Base-by-base conservation (phyloP, 2,113 vertebrate genomes). In the Cyprinodon tularosa region DNA sequence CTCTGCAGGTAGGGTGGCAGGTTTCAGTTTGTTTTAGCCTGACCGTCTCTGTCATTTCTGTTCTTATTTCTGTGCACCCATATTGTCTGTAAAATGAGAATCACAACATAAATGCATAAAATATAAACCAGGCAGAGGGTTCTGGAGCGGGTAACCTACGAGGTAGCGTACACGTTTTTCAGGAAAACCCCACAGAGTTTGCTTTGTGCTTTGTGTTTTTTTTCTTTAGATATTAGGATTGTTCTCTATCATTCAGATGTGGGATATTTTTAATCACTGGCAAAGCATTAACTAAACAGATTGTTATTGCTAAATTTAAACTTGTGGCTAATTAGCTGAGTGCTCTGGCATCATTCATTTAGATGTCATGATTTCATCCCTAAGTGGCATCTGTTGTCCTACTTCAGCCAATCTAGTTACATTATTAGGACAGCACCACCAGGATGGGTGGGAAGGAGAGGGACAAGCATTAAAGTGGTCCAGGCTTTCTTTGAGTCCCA, bases 1-100 rank as follows among this genome's bases (percentile, higher is more conserved):
- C 94, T 59, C 84, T 95, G 88, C 94, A 95, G 81, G 94, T 95
- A 90, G 12, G 82, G 62, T 10, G 62, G 7, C 68, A 29, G 3
- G 63, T 45, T 69, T 83, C 37, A 13, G 4, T 17, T 6, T 22
- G 37, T 50, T 29, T 72, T 57, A 71, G 64, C 77, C 39, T 72
- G 37, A 71, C 68, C 74, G 22, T 76, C 72, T 63, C 36, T 74
- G 62, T 66, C 70, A 13, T 77, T 39, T 74, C 1, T 82, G 15
- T 84, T 48, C 76, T 42, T 84, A 29, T 83, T 17, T 70, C n/a
- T 85, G 71, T 77, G 12, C 37, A 11, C 6, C 3, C 15, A 11
- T 57, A 38, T 44, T 72, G 48, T 78, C 4, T 2, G 39, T 8
- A 6, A 66, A 66, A 36, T 45, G 8, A 40, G 20, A 66, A 22